Evolutionary conservation across 2,797 vertebrate species (phyloP), one percentile per base, ranked within the genome.

Genomic region (Anniella stebbinsi): DNA sequence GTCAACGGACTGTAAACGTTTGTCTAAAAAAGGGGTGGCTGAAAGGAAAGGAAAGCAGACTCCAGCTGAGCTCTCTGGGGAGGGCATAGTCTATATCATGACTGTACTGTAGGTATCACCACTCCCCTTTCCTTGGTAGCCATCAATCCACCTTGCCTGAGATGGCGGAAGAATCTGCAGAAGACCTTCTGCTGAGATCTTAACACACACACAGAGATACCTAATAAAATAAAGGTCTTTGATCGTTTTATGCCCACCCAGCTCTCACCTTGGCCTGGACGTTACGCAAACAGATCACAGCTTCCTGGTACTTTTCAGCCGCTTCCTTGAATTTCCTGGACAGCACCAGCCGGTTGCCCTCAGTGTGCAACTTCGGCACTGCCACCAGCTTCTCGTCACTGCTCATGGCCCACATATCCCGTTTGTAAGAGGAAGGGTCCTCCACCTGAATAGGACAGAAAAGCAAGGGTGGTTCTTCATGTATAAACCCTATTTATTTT

Each of bases 341-440:
- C 91, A 97, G 98, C 90, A 99, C 98, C 10, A 98, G 95, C 3
- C 94, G 91, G 3, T 98, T 99, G 84, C 98, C 98, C 95, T 98
- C 97, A 1, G 97, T 96, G 97, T 99, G 98, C 88, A 98, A 96
- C 54, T 94, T 66, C 0, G 98, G 98, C 91, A 98, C 98, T 0
- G 88, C 96, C 4, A 97, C 94, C 94, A 99, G 96, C 97, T 98
- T 98, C 96, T 98, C 98, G 77, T 98, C 98, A 81, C 98, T 98
- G 87, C 96, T 98, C 98, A 98, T 98, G 95, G 98, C 98, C 98
- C 98, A 99, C 0, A 98, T 98, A 95, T 98, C 98, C 9, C 97
- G 97, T 83, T 98, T 97, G 96, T 98, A 98, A 0, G 98, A 98
- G 1, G 97, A 96, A 66, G 98, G 98, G 77, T 98, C 98, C 82